Percentiles rank a stretch among this genome's conserved stretches.
These are phyloP conservation scores for Aleiodes sp. DNA, from an alignment of 1,140 invertebrate genomes.

Conservation along the genomic window DNA sequence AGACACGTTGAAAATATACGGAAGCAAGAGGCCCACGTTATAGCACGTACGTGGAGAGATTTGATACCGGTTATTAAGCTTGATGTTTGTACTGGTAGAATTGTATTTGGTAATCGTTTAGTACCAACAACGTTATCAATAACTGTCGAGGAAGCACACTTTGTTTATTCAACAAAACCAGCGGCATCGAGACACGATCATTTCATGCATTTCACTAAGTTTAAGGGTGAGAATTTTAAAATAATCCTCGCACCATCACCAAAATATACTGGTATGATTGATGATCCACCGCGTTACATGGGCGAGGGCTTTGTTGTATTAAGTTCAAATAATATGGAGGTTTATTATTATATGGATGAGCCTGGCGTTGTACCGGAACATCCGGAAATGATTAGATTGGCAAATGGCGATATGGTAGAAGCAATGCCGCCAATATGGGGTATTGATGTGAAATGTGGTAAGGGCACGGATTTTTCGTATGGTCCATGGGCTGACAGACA, in stretches of 20 bases:
- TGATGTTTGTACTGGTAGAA: slow-evolving; percentile 87
- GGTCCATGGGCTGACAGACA: slow-evolving; percentile 98
- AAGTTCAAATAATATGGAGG: slow-evolving; percentile 92
- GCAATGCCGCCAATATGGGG: slow-evolving; percentile 94
- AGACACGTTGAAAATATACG: slow-evolving; percentile 61
- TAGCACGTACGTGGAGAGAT: slow-evolving; percentile 91
- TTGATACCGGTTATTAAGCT: slow-evolving; percentile 97
- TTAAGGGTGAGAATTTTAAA: slow-evolving; percentile 94
- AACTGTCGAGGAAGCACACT: slow-evolving; percentile 93
- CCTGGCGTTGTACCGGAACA: slow-evolving; percentile 88
- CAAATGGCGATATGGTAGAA: slow-evolving; percentile 92
- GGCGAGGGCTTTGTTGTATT: slow-evolving; percentile 97
- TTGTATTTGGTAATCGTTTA: slow-evolving; percentile 96
- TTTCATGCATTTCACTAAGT: slow-evolving; percentile 97
- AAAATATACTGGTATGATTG: slow-evolving; percentile 91
- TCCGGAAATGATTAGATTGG: slow-evolving; percentile 88
- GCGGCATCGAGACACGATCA: slow-evolving; percentile 91
- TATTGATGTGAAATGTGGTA: slow-evolving; percentile 95
- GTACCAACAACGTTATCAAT: slow-evolving; percentile 93
- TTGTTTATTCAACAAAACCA: slow-evolving; percentile 95
- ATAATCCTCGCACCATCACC: slow-evolving; percentile 93
- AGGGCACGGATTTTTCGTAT: slow-evolving; percentile 97
- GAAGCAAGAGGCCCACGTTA: slow-evolving; percentile 67
- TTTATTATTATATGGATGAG: slow-evolving; percentile 98
- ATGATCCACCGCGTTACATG: slow-evolving; percentile 97